A percentile compares a stretch with the other conserved stretches of the same genome.
These are phyloP conservation scores for Xestia c-nigrum DNA, from an alignment of 2,888 invertebrate genomes.

Conservation along the genomic window DNA sequence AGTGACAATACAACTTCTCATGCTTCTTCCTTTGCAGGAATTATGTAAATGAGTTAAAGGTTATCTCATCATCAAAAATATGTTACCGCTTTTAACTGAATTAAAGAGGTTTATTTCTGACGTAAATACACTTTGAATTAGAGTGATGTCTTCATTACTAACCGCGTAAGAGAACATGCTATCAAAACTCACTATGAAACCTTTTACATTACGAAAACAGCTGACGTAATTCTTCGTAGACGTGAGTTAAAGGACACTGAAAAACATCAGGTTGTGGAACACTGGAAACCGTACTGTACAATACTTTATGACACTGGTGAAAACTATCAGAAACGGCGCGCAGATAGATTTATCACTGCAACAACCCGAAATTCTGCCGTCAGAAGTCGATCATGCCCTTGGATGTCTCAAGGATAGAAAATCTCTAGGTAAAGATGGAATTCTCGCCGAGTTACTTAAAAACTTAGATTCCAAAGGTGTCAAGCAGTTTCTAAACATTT, in stretches of 20 bases:
- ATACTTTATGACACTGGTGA: no score
- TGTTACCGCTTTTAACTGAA: background rate
- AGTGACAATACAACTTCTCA: background rate
- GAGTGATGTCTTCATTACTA: background rate
- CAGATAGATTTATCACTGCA: background rate
- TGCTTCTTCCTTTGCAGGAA: conserved; percentile 2
- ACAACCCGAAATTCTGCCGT: background rate
- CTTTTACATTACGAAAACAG: no score
- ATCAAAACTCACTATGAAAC: no score
- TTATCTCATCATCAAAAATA: conserved; percentile 32
- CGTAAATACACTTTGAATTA: background rate
- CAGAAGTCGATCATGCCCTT: no score
- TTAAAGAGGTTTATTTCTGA: background rate
- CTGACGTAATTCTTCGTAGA: no score
- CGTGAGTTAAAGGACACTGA: no score
- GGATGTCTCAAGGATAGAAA: background rate
- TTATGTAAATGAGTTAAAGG: background rate
- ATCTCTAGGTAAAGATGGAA: background rate
- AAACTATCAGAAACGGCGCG: background rate
- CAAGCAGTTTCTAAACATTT: background rate
- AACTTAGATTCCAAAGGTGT: background rate
- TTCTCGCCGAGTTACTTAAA: background rate
- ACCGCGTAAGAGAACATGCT: no score
- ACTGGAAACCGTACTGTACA: no score
- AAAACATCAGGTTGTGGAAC: no score